A percentile compares a stretch with the other conserved stretches of the same genome.
Evolutionary conservation across 2,888 invertebrate species (phyloP).

Genomic region (Archips xylosteana): DNA sequence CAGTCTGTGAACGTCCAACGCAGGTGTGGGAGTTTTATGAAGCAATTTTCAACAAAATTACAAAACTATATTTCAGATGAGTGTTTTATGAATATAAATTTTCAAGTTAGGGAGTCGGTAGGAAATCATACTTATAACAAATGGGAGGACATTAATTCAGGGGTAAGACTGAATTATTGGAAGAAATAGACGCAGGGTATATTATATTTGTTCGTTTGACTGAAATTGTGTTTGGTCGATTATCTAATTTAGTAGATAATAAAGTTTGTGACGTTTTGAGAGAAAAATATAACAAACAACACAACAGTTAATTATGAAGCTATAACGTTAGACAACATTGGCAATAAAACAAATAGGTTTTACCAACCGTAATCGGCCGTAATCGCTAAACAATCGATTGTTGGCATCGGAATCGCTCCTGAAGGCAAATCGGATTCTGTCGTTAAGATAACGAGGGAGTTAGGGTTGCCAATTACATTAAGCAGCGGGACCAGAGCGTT

Average conservation of each 20-base stretch:
- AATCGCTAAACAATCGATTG: constrained; percentile 55
- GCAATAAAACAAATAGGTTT: constrained; percentile 9
- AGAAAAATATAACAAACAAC: not conserved
- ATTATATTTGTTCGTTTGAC: not conserved
- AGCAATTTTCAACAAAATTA: constrained; percentile 58
- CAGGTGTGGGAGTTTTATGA: constrained; percentile 61
- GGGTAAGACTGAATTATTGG: constrained; percentile 21
- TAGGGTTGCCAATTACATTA: constrained; percentile 67
- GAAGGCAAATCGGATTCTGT: constrained; percentile 60
- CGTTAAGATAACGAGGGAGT: constrained; percentile 60
- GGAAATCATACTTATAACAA: constrained; percentile 28
- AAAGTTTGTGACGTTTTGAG: no score
- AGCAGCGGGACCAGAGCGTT: constrained; percentile 62
- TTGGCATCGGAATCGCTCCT: constrained; percentile 53
- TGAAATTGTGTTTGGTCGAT: not conserved
- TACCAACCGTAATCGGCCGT: constrained; percentile 14
- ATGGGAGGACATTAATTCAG: constrained; percentile 10
- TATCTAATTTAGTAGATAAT: not conserved
- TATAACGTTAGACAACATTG: not conserved
- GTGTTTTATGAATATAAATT: constrained; percentile 26
- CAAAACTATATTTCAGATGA: constrained; percentile 50
- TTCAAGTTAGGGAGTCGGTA: constrained; percentile 1
- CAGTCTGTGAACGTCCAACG: constrained; percentile 47
- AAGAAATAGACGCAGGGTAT: not conserved
- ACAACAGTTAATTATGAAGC: not conserved